Percentiles rank a stretch among this genome's conserved stretches.
These are phyloP conservation scores for Carollia perspicillata DNA, from an alignment of 2,113 vertebrate genomes.

Conservation along the genomic window DNA sequence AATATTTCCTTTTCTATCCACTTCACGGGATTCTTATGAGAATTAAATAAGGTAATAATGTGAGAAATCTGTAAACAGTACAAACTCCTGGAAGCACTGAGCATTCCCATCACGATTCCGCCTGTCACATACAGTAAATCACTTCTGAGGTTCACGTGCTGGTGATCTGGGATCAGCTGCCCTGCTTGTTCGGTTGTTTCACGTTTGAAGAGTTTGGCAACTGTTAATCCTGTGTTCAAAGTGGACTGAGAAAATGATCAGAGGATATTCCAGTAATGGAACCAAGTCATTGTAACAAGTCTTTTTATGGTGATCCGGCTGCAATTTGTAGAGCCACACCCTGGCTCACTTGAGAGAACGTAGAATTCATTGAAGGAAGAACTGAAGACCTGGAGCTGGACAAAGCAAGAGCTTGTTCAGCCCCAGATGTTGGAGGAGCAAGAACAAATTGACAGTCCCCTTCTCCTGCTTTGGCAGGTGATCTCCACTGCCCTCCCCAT, in stretches of 20 bases:
- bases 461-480: not conserved
- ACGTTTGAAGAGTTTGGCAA: not conserved
- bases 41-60: not conserved
- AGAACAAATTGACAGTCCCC: not conserved
- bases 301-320: not conserved
- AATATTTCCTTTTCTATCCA: not conserved
- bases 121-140: not conserved
- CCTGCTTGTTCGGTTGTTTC: not conserved
- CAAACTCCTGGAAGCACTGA: not conserved
- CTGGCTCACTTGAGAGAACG: not conserved
- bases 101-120: not conserved
- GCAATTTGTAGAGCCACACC: not conserved
- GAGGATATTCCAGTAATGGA: not conserved
- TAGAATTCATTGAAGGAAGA: not conserved
- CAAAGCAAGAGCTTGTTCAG: not conserved
- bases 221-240: not conserved
- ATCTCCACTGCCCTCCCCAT: fast-evolving
- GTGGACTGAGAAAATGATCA: not conserved
- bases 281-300: not conserved
- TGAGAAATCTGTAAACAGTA: not conserved
- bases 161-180: not conserved
- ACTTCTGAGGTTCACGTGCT: not conserved
- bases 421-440: not conserved
- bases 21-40: not conserved
- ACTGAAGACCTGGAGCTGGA: not conserved